These are phyloP conservation scores for Perizoma flavofasciatum DNA, from an alignment of 2,888 invertebrate genomes.

Conservation along the genomic window DNA sequence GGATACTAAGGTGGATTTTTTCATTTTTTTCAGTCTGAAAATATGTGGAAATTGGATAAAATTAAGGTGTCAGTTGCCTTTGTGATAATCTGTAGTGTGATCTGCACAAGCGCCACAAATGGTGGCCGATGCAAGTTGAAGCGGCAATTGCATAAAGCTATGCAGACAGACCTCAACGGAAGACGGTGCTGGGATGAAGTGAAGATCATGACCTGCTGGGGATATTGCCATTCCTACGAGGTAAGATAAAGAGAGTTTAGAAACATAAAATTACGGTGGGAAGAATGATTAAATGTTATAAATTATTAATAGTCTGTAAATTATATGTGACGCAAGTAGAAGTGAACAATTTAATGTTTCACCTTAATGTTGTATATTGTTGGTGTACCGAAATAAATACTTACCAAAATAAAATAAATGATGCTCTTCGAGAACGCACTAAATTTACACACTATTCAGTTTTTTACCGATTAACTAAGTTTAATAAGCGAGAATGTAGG, in stretches of 20 bases:
- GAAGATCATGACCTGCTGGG: constrained; percentile 92
- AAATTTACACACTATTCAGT: too few species aligned
- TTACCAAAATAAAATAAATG: too few species aligned
- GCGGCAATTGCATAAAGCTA: constrained; percentile 66
- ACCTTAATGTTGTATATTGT: too few species aligned
- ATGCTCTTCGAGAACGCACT: too few species aligned
- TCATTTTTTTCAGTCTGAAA: constrained; percentile 31
- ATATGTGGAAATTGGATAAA: constrained; percentile 40
- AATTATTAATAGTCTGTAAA: too few species aligned
- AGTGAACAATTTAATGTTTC: too few species aligned
- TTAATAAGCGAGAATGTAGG: too few species aligned
- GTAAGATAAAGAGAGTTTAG: constrained; percentile 63
- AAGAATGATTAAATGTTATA: too few species aligned
- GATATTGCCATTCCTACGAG: constrained; percentile 93
- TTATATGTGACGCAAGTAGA: too few species aligned
- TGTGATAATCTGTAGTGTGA: constrained; percentile 47
- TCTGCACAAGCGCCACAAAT: constrained; percentile 47
- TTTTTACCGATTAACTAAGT: too few species aligned
- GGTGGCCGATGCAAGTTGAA: constrained; percentile 64
- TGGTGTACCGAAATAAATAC: too few species aligned
- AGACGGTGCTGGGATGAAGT: constrained; percentile 91
- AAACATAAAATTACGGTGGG: not conserved
- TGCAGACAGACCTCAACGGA: constrained; percentile 84
- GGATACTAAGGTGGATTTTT: not conserved
- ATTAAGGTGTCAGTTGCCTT: constrained; percentile 40